Base-by-base conservation (phyloP, 2,797 vertebrate species). In the Sphenodon punctatus region DNA sequence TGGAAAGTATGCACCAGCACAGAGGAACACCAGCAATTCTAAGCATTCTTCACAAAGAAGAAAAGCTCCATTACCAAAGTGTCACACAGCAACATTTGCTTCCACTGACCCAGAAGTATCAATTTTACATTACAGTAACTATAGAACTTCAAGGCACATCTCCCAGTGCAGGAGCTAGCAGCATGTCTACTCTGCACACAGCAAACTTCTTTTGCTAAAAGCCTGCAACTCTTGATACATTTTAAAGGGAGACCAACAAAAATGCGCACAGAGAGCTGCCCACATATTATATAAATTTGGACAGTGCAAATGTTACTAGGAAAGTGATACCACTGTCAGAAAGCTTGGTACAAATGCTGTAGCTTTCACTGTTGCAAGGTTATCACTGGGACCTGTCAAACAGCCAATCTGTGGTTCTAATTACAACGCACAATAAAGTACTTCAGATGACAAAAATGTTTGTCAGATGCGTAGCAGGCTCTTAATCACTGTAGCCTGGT, bases 91-190 rank as follows among this genome's bases (percentile, higher is more conserved):
- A 85, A 66, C 60, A 59, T 67, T 84, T 84, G 75, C 75, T 74
- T 78, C 59, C 78, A 27, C 53, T 86, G 86, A 86, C 73, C 73
- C 83, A 88, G 70, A 89, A 91, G 81, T 84, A 90, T 90, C 81
- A 88, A 43, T 88, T 89, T 87, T 75, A 68, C 84, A 86, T 68
- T 14, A 71, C 70, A 34, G 67, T 17, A 73, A 58, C 74, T 51
- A 75, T 66, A 64, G 43, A 27, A 63, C 45, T 14, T 36, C 23
- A 67, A 84, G 69, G 10, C 9, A 63, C 60, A 55, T 14, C 34
- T 85, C 64, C 60, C 63, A 39, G 14, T 36, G 32, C 78, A 82
- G 67, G 23, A 1, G 4, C 64, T 30, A n/a, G 36, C 17, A 51
- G 20, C 19, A 32, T n/a, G 51, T 66, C 43, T 25, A 3, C 32